Conservation (phyloP, 2,113 vertebrate genomes). For the Syngnathus scovelli region DNA sequence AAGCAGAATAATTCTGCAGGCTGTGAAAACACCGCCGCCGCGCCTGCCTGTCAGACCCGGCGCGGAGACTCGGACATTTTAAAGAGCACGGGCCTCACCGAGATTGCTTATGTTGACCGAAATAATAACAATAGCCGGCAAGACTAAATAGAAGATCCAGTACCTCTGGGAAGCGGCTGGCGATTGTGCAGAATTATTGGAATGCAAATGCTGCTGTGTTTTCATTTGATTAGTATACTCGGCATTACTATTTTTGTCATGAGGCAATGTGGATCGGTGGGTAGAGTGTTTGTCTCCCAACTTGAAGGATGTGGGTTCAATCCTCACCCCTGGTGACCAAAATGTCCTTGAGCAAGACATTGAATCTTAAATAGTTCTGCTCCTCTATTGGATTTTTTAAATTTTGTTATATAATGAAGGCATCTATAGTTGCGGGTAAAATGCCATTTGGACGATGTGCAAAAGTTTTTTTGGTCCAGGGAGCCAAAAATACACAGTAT, state of each 20-base stretch:
- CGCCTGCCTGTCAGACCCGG: conserved; percentile 80
- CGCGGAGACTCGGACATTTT: conserved; percentile 76
- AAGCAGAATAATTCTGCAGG: conserved; percentile 91
- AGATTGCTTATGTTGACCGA: conserved; percentile 65
- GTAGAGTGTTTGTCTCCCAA: too few species aligned
- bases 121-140: conserved; percentile 67
- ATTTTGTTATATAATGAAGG: too few species aligned
- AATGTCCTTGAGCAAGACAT: too few species aligned
- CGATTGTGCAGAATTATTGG: conserved; percentile 49
- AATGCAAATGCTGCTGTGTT: conserved; percentile 52
- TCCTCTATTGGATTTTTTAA: too few species aligned
- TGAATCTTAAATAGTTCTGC: too few species aligned
- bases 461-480: conserved; percentile 33
- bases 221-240: conserved; percentile 62
- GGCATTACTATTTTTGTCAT: conserved; percentile 21
- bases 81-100: conserved; percentile 64
- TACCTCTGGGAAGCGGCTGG: conserved; percentile 43
- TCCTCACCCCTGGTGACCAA: too few species aligned
- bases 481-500: conserved; percentile 34
- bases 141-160: conserved; percentile 65
- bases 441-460: conserved; percentile 28
- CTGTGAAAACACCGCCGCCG: conserved; percentile 90
- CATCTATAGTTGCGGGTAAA: conserved; percentile 3
- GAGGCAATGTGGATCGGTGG: too few species aligned
- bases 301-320: too few species aligned